Evolutionary conservation across 2,797 vertebrate genomes (phyloP), one percentile per base, ranked within the genome.

Genomic region (Dryobates pubescens): DNA sequence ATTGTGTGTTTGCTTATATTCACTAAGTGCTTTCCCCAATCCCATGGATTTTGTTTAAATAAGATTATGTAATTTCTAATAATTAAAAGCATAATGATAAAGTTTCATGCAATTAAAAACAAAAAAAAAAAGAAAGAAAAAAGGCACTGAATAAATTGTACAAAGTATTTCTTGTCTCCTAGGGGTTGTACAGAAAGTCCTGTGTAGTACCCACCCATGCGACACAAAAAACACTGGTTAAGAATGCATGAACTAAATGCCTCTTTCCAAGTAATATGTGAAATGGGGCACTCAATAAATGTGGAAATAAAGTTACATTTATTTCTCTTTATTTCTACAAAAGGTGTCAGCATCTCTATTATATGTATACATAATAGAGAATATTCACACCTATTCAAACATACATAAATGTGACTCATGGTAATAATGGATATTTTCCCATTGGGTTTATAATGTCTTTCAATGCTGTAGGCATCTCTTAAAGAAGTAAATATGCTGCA

Each of bases 341-440:
- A 93, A 84, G 4, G 7, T 74, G 20, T 61, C 30, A 84, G 30
- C 47, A 47, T 75, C 82, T 87, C 5, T 64, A 34, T 27, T 51
- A 22, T 17, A 71, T 73, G 12, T 51, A 23, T 51, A 51, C 24
- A 51, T 51, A 51, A 65, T 26, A 84, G 26, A 68, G 24, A 86
- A 86, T 72, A 62, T 30, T 36, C 10, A 56, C 82, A 63, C 47
- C 9, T 47, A 69, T 78, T 84, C 47, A 77, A 84, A 71, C 73
- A 68, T 38, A 69, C 7, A n/a, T 12, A 74, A 68, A 64, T 86
- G 8, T 82, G 62, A 92, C 19, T 34, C 51, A 62, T 51, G 58
- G 6, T 67, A 84, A 34, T 94, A 89, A 82, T 32, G 84, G 78
- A 82, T 79, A 82, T 68, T 80, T 95, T 90, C 57, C 71, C 78